Base-by-base conservation (phyloP, 2,113 vertebrate species). In the Mystacornis crossleyi region DNA sequence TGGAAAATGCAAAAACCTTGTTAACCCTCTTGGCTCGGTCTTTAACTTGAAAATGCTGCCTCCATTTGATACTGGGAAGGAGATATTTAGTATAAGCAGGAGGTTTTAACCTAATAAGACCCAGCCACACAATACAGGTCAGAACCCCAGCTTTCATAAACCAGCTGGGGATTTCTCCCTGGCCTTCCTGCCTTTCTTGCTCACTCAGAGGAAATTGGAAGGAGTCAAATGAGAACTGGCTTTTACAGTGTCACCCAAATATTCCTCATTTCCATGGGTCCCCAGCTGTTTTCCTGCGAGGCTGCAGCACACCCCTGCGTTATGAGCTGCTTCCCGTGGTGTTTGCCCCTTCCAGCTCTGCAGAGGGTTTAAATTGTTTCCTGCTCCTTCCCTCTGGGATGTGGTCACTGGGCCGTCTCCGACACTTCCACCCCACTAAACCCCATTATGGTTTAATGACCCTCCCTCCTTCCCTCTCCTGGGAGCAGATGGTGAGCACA, bases 1-100 rank as follows among this genome's bases (percentile, higher is more conserved):
- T 57, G 60, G 77, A 94, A 97, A 97, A 97, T 42, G 65, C 87
- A 97, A 94, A 69, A 73, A 33, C 57, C 79, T 92, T 75, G 89
- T 93, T 97, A 97, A 96, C 62, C 50, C 40, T 62, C 73, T 10
- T 8, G 23, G 54, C 38, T 29, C 9, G 34, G 70, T 89, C 60
- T 87, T 94, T 84, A 71, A 69, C 38, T 79, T 79, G 64, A 47
- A 85, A 94, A 75, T 48, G 36, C 16, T 86, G 18, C 38, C 42
- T 93, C 50, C 25, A 16, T 81, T 88, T 82, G 64, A 85, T 87
- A 53, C 26, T 42, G 67, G 40, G 33, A 45, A 33, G 55, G 18
- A 65, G 29, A 38, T 16, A 18, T 14, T 89, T 38, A 67, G 26
- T 11, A 15, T 7, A 72, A 62, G 9, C 67, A 62, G 40, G 36